A percentile compares a stretch with the other conserved stretches of the same genome.
These are phyloP conservation scores for Aporrectodea caliginosa DNA, from an alignment of 1,140 invertebrate genomes.

Conservation along the genomic window DNA sequence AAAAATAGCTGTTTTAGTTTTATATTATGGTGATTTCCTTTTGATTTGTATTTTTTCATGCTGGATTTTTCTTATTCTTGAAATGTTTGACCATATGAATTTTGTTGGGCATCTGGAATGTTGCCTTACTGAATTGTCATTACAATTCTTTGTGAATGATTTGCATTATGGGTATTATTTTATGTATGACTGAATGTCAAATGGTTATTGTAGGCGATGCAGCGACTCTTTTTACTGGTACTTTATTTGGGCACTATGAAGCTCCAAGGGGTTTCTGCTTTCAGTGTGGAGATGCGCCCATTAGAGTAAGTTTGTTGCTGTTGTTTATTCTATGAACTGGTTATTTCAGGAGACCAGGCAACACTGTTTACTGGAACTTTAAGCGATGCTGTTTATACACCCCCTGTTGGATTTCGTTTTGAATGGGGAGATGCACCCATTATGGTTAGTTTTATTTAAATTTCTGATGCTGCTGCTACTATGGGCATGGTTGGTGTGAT, in stretches of 20 bases:
- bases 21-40: not conserved
- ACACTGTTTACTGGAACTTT: slow-evolving; percentile 56
- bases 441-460: slow-evolving; percentile 47
- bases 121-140: too few species aligned
- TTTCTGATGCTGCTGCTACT: too few species aligned
- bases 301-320: not conserved
- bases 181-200: not conserved
- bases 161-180: not conserved
- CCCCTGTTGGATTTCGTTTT: slow-evolving; percentile 84
- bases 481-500: too few species aligned
- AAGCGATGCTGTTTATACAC: slow-evolving; percentile 61
- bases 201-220: not conserved
- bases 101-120: too few species aligned
- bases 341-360: slow-evolving; percentile 55
- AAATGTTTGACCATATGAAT: not conserved
- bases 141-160: too few species aligned
- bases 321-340: slow-evolving; percentile 14
- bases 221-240: not conserved
- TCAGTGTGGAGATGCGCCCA: not conserved
- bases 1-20: not conserved
- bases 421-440: slow-evolving; percentile 80
- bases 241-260: not conserved
- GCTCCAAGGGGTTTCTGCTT: not conserved
- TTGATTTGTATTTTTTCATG: not conserved
- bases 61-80: not conserved